Evolutionary conservation across 1,140 invertebrate species (phyloP).

Genomic region (Papilio glaucus): DNA sequence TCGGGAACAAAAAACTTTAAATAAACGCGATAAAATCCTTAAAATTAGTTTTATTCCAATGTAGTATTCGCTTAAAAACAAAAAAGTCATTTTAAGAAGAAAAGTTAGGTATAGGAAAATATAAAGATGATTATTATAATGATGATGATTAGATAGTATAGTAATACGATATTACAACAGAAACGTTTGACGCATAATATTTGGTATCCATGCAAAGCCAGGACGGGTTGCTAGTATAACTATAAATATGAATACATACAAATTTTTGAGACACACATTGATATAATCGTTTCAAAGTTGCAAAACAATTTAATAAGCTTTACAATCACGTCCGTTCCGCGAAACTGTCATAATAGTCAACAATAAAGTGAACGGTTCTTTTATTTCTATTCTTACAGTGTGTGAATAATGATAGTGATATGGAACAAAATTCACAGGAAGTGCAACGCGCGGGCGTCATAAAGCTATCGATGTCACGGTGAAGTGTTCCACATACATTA

Average conservation of each 20-base stretch:
- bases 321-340: constrained; percentile 17
- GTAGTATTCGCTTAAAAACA: no score
- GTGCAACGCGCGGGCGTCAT: constrained; percentile 43
- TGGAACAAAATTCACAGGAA: constrained; percentile 55
- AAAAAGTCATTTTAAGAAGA: no score
- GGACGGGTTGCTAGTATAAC: neutral
- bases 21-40: no score
- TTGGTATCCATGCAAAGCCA: no score
- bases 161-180: no score
- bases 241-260: neutral
- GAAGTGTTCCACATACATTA: constrained; percentile 49
- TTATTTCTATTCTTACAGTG: constrained; percentile 21
- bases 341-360: constrained; percentile 24
- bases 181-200: no score
- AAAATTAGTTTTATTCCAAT: no score
- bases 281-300: constrained; percentile 10
- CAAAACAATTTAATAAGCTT: constrained; percentile 23
- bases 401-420: constrained; percentile 36
- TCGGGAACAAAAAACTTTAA: no score
- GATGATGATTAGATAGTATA: no score
- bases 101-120: no score
- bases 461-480: constrained; percentile 50
- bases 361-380: constrained; percentile 33
- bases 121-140: no score
- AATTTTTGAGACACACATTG: neutral